Evolutionary conservation across 2,113 vertebrate genomes (phyloP).

Genomic region (Bos javanicus): DNA sequence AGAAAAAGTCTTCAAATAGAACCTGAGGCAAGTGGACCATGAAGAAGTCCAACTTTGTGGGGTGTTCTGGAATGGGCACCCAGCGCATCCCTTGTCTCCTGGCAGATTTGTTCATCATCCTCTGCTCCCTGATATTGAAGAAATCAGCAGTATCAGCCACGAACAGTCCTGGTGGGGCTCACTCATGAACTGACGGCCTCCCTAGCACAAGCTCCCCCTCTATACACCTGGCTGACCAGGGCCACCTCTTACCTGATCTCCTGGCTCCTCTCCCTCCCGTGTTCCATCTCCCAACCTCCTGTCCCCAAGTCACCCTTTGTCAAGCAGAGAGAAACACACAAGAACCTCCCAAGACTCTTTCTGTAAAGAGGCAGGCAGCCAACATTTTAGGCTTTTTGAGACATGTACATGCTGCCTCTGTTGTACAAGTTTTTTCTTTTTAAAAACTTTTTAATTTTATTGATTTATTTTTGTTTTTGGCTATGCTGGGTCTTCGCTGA

Average conservation of each 20-base stretch:
- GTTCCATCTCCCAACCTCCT: too few relatives aligned
- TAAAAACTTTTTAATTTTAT: not conserved
- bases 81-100: not conserved
- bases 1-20: not conserved
- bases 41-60: not conserved
- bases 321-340: not conserved
- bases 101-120: not conserved
- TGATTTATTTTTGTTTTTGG: not conserved
- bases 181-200: not conserved
- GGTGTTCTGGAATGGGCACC: not conserved
- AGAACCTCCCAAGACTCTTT: not conserved
- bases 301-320: not conserved
- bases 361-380: not conserved
- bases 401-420: not conserved
- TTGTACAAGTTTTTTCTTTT: not conserved
- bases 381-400: not conserved
- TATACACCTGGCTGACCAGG: not conserved
- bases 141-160: rapidly evolving
- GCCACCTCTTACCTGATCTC: not conserved
- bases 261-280: not conserved
- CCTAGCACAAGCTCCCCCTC: not conserved
- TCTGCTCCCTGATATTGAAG: not conserved
- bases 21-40: too few relatives aligned
- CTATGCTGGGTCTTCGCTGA: not conserved
- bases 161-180: not conserved